Conservation (phyloP, 2,797 vertebrate species). For the Gobio occitaniae region DNA sequence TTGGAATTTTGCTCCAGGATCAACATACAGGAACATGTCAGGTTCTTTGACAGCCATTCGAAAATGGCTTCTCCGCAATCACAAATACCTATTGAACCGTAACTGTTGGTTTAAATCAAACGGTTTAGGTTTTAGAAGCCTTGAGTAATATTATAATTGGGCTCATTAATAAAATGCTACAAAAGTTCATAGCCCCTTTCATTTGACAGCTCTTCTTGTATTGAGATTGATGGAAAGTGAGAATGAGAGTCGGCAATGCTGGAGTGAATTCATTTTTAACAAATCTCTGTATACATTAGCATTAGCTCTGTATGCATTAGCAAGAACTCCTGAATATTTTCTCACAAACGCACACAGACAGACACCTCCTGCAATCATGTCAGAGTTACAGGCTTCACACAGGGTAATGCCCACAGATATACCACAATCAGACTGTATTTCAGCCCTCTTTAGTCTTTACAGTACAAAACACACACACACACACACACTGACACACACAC, state of each 20-base stretch:
- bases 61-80: background rate
- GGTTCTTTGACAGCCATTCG: background rate
- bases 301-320: conserved; percentile 60
- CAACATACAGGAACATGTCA: too few species aligned
- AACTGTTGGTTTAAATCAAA: too few species aligned
- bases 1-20: too few species aligned
- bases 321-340: conserved; percentile 58
- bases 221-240: conserved; percentile 44
- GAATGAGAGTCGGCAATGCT: conserved; percentile 50
- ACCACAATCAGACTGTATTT: conserved; percentile 29
- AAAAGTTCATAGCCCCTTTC: background rate
- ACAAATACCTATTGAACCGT: background rate
- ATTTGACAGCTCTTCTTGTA: conserved; percentile 4
- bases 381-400: conserved; percentile 48
- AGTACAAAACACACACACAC: background rate
- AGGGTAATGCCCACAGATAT: conserved; percentile 45
- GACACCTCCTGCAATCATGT: conserved; percentile 54
- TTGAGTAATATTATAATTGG: background rate
- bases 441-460: background rate
- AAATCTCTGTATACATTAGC: conserved; percentile 63
- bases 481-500: background rate
- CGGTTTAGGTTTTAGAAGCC: background rate
- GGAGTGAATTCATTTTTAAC: conserved; percentile 59
- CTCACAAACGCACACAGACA: conserved; percentile 46
- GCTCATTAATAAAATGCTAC: background rate